Evolutionary conservation across 2,113 vertebrate species (phyloP), one percentile per base, ranked within the genome.

Genomic region (Orycteropus afer): DNA sequence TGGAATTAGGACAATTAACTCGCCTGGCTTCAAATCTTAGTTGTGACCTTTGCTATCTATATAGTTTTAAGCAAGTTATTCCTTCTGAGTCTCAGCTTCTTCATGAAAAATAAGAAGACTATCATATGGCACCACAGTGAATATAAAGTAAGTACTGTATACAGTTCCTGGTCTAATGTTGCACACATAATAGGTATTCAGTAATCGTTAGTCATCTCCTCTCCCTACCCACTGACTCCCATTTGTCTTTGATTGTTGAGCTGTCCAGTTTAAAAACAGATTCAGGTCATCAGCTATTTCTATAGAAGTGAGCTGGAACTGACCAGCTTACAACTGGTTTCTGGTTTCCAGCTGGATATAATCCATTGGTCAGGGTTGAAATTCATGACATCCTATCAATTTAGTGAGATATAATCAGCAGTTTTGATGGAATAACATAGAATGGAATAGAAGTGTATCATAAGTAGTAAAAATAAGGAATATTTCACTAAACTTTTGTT

Each of bases 401-500:
- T 57, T 73, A 89, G 17, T 42, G 4, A 17, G 20, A 3, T 94
- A 51, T 34, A 51, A 90, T 95, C 67, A 91, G n/a, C n/a, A 77
- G 5, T 88, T 88, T 93, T 80, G 74, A 63, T 20, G 45, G 47
- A 90, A 95, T 34, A 93, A n/a, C 86, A 74, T 0, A 93, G 51
- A 95, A 76, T 42, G 51, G 47, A 90, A 92, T 14, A 45, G 65
- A 22, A 71, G 5, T 65, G 7, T 5, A 89, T 53, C 55, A 1
- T 49, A 59, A 81, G 22, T 47, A 92, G 42, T 80, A 91, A 96
- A 89, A 86, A 77, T 3, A 59, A 47, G n/a, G 17, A 88, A 34
- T 63, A 89, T n/a, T 83, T 93, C 40, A 91, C 69, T 94, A 51
- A 93, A 89, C 7, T 74, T 86, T 85, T 65, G 20, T 83, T 94